Conservation (phyloP, 2,888 invertebrate species). For the Megaustenia siamemsis region DNA sequence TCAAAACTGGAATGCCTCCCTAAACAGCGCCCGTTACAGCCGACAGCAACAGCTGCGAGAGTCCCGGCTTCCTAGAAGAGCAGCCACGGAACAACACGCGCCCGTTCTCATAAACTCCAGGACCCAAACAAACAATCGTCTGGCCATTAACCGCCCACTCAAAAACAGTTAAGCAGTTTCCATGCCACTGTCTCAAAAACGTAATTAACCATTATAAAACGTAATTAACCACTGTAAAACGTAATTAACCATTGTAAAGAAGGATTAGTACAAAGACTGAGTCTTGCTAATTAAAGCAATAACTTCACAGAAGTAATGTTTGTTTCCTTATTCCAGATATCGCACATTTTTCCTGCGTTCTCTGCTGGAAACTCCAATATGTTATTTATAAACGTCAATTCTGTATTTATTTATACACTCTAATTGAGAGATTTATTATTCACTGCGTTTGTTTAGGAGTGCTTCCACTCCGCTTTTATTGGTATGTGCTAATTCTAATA, state of each 20-base stretch:
- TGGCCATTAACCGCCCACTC: slow-evolving; percentile 12
- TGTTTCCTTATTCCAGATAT: background rate
- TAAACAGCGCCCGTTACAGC: no score
- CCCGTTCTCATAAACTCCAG: slow-evolving; percentile 20
- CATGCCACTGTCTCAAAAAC: background rate
- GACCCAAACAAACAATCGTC: background rate
- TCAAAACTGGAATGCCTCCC: no score
- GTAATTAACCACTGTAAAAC: slow-evolving; percentile 37
- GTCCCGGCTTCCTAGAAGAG: background rate
- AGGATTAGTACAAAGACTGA: background rate
- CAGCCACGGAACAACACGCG: slow-evolving; percentile 1
- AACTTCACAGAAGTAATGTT: background rate
- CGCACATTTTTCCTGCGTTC: background rate
- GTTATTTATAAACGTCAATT: background rate
- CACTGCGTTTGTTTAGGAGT: background rate
- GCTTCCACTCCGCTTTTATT: background rate
- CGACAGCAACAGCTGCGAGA: background rate
- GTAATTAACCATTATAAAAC: slow-evolving; percentile 15
- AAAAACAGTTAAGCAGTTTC: slow-evolving; percentile 14
- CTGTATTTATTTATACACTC: no score
- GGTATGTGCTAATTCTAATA: background rate
- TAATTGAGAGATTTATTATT: background rate
- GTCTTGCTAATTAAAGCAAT: slow-evolving; percentile 3
- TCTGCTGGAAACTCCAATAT: background rate
- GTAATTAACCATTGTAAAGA: slow-evolving; percentile 22